phyloP scores from a whole-genome alignment of 2,888 invertebrate species.

The Nephrotoma guestfalica region DNA sequence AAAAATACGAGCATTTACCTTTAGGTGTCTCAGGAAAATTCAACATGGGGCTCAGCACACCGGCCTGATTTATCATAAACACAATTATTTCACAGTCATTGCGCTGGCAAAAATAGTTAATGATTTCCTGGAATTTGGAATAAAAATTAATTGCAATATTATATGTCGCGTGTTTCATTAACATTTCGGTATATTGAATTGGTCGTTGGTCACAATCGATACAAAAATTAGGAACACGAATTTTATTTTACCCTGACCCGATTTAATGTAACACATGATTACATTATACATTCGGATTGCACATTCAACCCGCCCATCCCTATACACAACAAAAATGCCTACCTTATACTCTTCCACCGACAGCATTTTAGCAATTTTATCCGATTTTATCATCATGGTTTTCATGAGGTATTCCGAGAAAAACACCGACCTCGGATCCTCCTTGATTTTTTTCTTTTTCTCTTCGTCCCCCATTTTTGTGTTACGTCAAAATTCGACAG shows the following conservation, averaged over 20 bases:
- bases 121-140: slow-evolving; percentile 30
- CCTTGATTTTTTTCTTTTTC: slow-evolving; percentile 25
- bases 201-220: background rate
- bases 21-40: slow-evolving; percentile 45
- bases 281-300: background rate
- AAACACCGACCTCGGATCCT: slow-evolving; percentile 59
- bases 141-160: background rate
- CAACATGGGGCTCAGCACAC: slow-evolving; percentile 46
- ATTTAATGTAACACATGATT: background rate
- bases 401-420: slow-evolving; percentile 53
- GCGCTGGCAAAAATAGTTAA: slow-evolving; percentile 39
- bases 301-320: background rate
- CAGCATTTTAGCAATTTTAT: slow-evolving; percentile 72
- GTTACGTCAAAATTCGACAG: background rate
- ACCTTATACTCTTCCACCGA: slow-evolving; percentile 49
- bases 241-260: background rate
- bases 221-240: background rate
- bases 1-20: slow-evolving; percentile 45
- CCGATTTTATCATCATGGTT: slow-evolving; percentile 58
- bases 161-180: background rate
- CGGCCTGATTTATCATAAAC: slow-evolving; percentile 45
- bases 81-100: slow-evolving; percentile 34
- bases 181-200: background rate
- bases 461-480: background rate
- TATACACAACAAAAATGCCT: slow-evolving; percentile 15